A percentile compares a stretch with the other conserved stretches of the same genome.
phyloP scores from a whole-genome alignment of 2,888 invertebrate genomes.

The Stenichneumon culpator region DNA sequence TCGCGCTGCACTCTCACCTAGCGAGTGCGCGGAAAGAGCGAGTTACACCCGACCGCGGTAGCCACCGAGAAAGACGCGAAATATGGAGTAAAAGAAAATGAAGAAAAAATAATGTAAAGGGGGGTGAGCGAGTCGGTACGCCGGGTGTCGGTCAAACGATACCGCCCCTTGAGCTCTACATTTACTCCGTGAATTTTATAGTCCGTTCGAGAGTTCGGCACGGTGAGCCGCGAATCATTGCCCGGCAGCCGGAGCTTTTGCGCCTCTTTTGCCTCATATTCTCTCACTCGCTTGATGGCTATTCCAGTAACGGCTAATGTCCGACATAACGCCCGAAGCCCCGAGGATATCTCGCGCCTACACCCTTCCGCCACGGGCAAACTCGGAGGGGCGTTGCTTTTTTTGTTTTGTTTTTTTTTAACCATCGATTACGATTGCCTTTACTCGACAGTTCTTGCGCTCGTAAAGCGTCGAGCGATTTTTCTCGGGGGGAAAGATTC shows the following conservation, averaged over 20 bases:
- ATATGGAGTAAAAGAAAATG: slow-evolving; percentile 45
- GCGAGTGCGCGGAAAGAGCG: slow-evolving; percentile 1
- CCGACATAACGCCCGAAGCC: slow-evolving; percentile 75
- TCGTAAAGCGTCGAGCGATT: slow-evolving; percentile 77
- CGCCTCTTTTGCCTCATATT: slow-evolving; percentile 61
- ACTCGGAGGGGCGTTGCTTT: neutral
- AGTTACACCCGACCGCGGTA: slow-evolving; percentile 47
- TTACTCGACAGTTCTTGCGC: slow-evolving; percentile 77
- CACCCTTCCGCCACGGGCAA: slow-evolving; percentile 39
- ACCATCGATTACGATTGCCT: slow-evolving; percentile 82
- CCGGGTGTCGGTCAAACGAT: slow-evolving; percentile 77
- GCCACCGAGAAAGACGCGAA: slow-evolving; percentile 51
- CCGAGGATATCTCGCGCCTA: slow-evolving; percentile 74
- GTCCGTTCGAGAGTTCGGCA: slow-evolving; percentile 67
- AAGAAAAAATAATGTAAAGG: slow-evolving; percentile 16
- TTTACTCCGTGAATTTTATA: slow-evolving; percentile 81
- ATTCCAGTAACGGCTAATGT: slow-evolving; percentile 81
- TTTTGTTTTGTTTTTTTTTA: slow-evolving; percentile 70
- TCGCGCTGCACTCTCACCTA: slow-evolving; percentile 29
- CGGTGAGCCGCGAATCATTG: slow-evolving; percentile 69
- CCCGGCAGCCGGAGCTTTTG: slow-evolving; percentile 64
- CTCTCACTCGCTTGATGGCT: slow-evolving; percentile 75
- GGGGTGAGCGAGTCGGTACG: slow-evolving; percentile 30
- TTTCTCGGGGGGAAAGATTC: slow-evolving; percentile 5
- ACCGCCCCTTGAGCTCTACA: slow-evolving; percentile 82